Evolutionary conservation across 2,113 vertebrate species (phyloP), one percentile per base, ranked within the genome.

Genomic region (Aphyosemion australe): DNA sequence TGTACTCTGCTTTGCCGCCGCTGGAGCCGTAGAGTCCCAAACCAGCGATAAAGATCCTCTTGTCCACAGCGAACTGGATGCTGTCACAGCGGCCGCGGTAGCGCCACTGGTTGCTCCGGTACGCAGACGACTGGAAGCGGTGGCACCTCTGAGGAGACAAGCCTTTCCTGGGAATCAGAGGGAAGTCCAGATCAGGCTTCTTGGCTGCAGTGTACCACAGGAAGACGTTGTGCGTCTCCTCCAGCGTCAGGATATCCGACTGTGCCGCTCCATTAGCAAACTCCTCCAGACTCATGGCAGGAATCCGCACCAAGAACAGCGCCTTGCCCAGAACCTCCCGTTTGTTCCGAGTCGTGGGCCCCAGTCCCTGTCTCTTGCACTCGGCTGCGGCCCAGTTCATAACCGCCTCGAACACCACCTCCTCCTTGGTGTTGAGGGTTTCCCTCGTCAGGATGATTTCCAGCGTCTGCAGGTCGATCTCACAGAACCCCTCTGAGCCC

Each of bases 91-190:
- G 95, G 0, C 97, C 97, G 0, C 96, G 92, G 92, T 98, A 99
- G 66, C 97, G 88, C 97, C 97, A 99, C 91, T 99, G 97, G 72
- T 99, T 99, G 93, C 97, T 97, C 67, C 97, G 94, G 69, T 97
- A 98, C 0, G 97, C 96, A 0, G 96, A 96, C 0, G 96, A 97
- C 84, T 98, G 97, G 78, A 99, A 99, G 41, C 97, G 94, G 55
- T 95, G 95, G 88, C 97, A 99, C 6, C 92, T 84, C 85, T 97
- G 96, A 0, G 96, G 94, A 1, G 82, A 78, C 0, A 99, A 88
- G 41, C 97, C 97, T 80, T 91, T 89, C 68, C 97, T 87, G n/a
- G 94, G 89, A 0, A 83, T 78, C 75, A 95, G 81, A 0, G 97
- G 97, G 66, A 97, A 99, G 71, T 94, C 95, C 42, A 98, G 86